Conservation (phyloP, 1,140 invertebrate genomes). For the Hypothenemus hampei region DNA sequence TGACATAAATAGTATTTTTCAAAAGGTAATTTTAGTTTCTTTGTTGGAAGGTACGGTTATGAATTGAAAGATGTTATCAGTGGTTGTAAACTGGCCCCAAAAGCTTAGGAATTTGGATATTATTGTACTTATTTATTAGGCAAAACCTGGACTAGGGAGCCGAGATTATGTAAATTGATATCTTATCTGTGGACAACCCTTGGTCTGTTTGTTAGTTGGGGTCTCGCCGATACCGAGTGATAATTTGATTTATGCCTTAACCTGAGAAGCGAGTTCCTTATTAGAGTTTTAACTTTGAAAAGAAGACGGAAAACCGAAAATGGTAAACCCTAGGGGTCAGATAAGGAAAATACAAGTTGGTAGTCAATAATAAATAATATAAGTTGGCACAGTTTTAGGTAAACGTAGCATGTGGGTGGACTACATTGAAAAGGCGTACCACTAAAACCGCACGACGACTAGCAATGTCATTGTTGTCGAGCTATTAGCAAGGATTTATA, state of each 20-base stretch:
- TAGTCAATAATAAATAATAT: constrained; percentile 32
- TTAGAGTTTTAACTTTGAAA: background rate
- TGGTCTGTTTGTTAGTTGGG: constrained; percentile 21
- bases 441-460: constrained; percentile 37
- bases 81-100: constrained; percentile 11
- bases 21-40: background rate
- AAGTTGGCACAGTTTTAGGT: constrained; percentile 36
- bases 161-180: constrained; percentile 27
- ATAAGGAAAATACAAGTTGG: background rate
- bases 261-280: background rate
- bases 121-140: constrained; percentile 29
- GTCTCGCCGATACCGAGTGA: constrained; percentile 19
- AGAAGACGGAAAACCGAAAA: too few species aligned
- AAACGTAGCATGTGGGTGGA: constrained; percentile 35
- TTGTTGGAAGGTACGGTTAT: constrained; percentile 6
- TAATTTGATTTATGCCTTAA: constrained; percentile 25
- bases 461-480: constrained; percentile 39
- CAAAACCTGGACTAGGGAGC: constrained; percentile 23
- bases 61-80: constrained; percentile 13
- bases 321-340: background rate
- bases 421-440: constrained; percentile 43
- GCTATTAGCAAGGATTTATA: constrained; percentile 43
- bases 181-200: constrained; percentile 21
- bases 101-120: constrained; percentile 26
- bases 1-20: background rate